Base-by-base conservation (phyloP, 2,888 invertebrate genomes). In the Trichogramma evanescens region DNA sequence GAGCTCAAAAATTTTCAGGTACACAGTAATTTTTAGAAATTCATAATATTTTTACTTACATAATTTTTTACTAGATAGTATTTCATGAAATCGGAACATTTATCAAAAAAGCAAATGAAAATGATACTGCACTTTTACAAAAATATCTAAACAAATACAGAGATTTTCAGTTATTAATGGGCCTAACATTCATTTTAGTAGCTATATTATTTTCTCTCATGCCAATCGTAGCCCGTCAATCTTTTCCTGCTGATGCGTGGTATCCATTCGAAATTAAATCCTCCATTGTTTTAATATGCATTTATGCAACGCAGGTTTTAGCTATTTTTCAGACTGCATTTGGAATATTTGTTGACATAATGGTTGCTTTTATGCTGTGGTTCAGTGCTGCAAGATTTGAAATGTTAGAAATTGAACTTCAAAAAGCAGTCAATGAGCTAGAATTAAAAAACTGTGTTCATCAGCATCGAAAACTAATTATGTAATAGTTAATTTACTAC, bases 251-350 rank as follows among this genome's bases (percentile, higher is more conserved):
- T 0, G 67, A 70, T 26, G 65, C 70, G 0, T 68, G 69, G 63
- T 76, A 74, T 65, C 75, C 74, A 26, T 74, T 75, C 65, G 39
- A 67, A 0, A 59, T 69, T 4, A 64, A 72, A 42, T 7, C 58
- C 6, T 56, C 62, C 4, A 59, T 60, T 3, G 13, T 66, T 4
- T 59, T 61, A 10, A 62, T 59, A 43, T 43, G 66, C 4, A 50
- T 75, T 2, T 75, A 71, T 53, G 4, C 66, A 5, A 65, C 66
- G 2, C 72, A 74, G 48, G 43, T 61, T 0, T 4, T 75, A 3
- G 65, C 63, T 0, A 67, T 71, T 7, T 59, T 68, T 1, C 72
- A 74, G 60, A 66, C 68, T 6, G 66, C 66, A 8, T 54, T 69
- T 0, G 58, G 66, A 38, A 64, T 70, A 4, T 59, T 65, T 5